Conservation (phyloP, 2,888 invertebrate genomes). For the Parnassius apollo region DNA sequence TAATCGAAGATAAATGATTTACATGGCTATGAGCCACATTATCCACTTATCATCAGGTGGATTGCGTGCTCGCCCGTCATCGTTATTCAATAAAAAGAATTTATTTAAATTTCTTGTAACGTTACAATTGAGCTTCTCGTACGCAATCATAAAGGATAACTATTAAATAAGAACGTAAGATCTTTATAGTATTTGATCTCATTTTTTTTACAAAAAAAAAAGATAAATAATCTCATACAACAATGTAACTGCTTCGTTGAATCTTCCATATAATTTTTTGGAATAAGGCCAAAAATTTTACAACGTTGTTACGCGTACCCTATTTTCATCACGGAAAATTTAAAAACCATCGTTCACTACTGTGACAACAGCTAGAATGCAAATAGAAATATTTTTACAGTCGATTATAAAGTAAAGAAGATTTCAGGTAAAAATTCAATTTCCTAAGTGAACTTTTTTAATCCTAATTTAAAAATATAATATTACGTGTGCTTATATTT, state of each 20-base stretch:
- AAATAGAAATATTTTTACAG: constrained; percentile 77
- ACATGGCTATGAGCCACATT: too few species aligned
- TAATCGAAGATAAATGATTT: too few species aligned
- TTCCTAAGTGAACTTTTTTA: not conserved
- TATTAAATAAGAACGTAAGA: too few species aligned
- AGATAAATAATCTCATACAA: constrained; percentile 15
- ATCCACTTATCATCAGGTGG: too few species aligned
- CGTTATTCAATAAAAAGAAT: too few species aligned
- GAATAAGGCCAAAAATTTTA: constrained; percentile 69
- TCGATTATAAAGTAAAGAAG: constrained; percentile 61
- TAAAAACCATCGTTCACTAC: constrained; percentile 79
- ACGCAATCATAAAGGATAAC: too few species aligned
- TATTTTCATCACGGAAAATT: constrained; percentile 79
- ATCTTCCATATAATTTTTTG: constrained; percentile 75
- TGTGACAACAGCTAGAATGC: constrained; percentile 77
- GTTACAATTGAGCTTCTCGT: too few species aligned
- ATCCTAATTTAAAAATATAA: too few species aligned
- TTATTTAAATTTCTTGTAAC: too few species aligned
- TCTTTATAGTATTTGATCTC: too few species aligned
- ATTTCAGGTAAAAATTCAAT: constrained; percentile 28
- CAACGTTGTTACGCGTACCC: constrained; percentile 76
- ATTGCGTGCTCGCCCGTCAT: too few species aligned
- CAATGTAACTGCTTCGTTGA: constrained; percentile 57
- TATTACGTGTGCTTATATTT: too few species aligned
- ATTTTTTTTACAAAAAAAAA: constrained; percentile 2